A percentile compares a stretch with the other conserved stretches of the same genome.
These are phyloP conservation scores for Deroplatys truncata DNA, from an alignment of 2,888 invertebrate genomes.

Conservation along the genomic window DNA sequence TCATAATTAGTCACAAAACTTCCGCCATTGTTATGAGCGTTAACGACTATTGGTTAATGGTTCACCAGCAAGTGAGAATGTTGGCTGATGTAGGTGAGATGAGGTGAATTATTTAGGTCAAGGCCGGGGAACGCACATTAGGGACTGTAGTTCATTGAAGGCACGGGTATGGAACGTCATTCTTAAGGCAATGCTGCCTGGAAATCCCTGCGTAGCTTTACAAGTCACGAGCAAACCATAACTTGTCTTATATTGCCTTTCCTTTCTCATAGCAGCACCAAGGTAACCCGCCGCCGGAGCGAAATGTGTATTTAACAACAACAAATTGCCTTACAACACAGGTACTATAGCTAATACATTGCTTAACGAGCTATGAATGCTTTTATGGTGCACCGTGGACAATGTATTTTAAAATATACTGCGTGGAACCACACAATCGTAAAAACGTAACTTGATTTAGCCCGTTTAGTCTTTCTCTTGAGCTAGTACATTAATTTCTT, in stretches of 20 bases:
- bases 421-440: no score
- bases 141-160: neutral
- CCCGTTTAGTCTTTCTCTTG: no score
- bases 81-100: neutral
- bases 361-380: neutral
- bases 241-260: neutral
- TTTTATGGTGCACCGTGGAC: neutral
- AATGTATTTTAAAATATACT: no score
- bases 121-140: neutral
- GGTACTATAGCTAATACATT: neutral
- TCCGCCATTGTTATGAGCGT: neutral
- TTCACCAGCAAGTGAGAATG: neutral
- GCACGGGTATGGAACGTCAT: neutral
- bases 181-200: neutral
- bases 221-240: neutral
- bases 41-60: neutral
- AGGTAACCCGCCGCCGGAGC: neutral
- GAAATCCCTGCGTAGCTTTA: neutral
- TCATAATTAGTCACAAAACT: neutral
- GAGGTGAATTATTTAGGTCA: neutral
- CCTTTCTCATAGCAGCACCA: neutral
- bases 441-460: no score
- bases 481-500: no score
- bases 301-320: neutral
- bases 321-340: neutral